phyloP scores from a whole-genome alignment of 1,140 invertebrate genomes.

The Drosophila navojoa region DNA sequence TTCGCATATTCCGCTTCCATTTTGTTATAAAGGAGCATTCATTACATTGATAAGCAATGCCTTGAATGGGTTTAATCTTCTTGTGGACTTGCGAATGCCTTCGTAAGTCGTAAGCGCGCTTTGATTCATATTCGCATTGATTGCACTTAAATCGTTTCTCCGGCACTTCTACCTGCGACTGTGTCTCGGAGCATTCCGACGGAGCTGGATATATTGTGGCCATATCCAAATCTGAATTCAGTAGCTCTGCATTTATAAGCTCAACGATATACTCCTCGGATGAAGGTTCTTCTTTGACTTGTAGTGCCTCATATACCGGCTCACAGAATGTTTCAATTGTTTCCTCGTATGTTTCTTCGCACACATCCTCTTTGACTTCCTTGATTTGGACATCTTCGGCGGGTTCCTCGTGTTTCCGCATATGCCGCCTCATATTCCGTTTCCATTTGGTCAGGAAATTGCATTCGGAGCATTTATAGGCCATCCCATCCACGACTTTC shows the following conservation, averaged over 20 bases:
- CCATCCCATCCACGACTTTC: conserved; percentile 14
- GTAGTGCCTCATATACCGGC: neutral
- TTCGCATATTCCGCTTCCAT: conserved; percentile 34
- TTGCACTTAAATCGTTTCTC: conserved; percentile 17
- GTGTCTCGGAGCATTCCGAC: neutral
- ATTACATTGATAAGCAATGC: conserved; percentile 22
- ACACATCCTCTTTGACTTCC: neutral
- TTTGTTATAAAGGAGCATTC: conserved; percentile 31
- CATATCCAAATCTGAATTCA: conserved; percentile 8
- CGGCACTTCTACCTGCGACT: neutral
- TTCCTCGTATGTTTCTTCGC: neutral
- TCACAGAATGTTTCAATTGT: too few relatives aligned
- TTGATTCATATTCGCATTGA: conserved; percentile 30
- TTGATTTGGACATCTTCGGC: too few relatives aligned
- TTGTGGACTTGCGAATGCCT: conserved; percentile 15
- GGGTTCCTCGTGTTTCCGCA: conserved; percentile 4
- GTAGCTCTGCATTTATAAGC: conserved; percentile 5
- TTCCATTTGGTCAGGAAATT: conserved; percentile 32
- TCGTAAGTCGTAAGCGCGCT: conserved; percentile 26
- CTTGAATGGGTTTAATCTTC: conserved; percentile 14
- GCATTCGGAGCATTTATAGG: conserved; percentile 26
- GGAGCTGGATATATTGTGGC: neutral
- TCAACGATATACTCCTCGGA: conserved; percentile 13
- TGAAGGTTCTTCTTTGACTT: neutral
- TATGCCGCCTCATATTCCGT: conserved; percentile 32